Base-by-base conservation (phyloP, 1,140 invertebrate species). In the Coptotermes formosanus region DNA sequence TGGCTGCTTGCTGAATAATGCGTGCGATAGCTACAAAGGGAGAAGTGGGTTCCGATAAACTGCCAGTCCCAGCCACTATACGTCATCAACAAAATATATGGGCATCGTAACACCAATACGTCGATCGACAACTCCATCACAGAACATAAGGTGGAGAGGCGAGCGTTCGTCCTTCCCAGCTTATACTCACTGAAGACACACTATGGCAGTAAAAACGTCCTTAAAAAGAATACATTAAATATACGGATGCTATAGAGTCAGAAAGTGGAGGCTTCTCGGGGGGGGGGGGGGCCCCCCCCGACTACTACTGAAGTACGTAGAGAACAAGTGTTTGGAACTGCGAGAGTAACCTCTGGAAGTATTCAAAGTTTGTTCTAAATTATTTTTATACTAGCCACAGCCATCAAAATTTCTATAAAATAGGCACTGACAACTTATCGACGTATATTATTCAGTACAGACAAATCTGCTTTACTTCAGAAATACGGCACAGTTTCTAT, bases 61-160 rank as follows among this genome's bases (percentile, higher is more conserved):
- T 75, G 64, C 64, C 64, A 75, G 64, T 55, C 64, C 25, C 25
- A 75, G 64, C 14, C 64, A 30, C 9, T 30, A 30, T 75, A 75
- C 25, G 64, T 75, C 64, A 75, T 75, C 64, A 75, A 75, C 64
- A 14, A 75, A 75, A 75, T 75, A 75, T 75, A 75, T 75, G 64
- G 64, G 8, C n/a, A 75, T 75, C 64, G 64, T 75, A 75, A 75
- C 64, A 75, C 64, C 64, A 75, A 75, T 75, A 75, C 25, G 4
- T 75, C 25, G 64, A 75, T 75, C 64, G 64, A 75, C 64, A 75
- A 8, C 64, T 75, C 8, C 64, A 75, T 75, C 64, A 75, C 19
- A 75, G n/a, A 75, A 16, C 0, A 8, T 12, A 25, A 75, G 25
- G 8, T 9, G 8, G 64, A 16, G n/a, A 30, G 25, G 25, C 64